These are phyloP conservation scores for Geococcyx californianus DNA, from an alignment of 2,113 vertebrate species.

Conservation along the genomic window DNA sequence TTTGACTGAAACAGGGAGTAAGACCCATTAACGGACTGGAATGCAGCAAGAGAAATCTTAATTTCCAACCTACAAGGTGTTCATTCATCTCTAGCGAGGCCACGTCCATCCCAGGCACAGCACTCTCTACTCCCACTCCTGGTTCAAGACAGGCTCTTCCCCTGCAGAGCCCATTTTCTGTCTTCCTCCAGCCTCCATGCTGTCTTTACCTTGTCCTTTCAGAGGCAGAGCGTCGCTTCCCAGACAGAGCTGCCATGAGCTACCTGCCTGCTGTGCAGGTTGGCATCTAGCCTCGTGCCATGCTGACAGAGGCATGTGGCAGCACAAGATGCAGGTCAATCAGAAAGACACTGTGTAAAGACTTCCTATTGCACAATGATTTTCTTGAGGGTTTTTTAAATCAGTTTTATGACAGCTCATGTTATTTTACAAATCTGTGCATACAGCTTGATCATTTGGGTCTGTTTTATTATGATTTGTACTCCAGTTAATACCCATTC, in stretches of 20 bases:
- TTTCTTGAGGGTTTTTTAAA: not conserved
- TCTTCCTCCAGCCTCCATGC: fast-evolving
- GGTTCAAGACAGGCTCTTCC: not conserved
- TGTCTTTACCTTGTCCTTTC: not conserved
- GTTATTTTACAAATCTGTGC: not conserved
- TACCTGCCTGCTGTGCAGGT: not conserved
- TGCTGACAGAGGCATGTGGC: not conserved
- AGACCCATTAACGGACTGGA: not conserved
- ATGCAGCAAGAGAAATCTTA: not conserved
- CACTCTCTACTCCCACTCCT: not conserved
- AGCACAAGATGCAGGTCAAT: not conserved
- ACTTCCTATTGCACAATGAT: fast-evolving
- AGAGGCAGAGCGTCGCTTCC: fast-evolving
- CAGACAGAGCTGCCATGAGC: fast-evolving
- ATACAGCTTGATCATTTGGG: fast-evolving
- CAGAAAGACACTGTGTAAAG: fast-evolving
- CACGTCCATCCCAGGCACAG: fast-evolving
- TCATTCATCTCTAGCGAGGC: not conserved
- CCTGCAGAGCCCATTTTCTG: not conserved
- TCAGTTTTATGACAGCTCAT: not conserved
- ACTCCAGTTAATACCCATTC: fast-evolving
- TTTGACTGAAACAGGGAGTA: not conserved
- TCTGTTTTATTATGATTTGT: not conserved
- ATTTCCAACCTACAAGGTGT: not conserved
- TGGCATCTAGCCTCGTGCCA: fast-evolving